phyloP scores from a whole-genome alignment of 2,888 invertebrate genomes.

The Papilio demoleus region DNA sequence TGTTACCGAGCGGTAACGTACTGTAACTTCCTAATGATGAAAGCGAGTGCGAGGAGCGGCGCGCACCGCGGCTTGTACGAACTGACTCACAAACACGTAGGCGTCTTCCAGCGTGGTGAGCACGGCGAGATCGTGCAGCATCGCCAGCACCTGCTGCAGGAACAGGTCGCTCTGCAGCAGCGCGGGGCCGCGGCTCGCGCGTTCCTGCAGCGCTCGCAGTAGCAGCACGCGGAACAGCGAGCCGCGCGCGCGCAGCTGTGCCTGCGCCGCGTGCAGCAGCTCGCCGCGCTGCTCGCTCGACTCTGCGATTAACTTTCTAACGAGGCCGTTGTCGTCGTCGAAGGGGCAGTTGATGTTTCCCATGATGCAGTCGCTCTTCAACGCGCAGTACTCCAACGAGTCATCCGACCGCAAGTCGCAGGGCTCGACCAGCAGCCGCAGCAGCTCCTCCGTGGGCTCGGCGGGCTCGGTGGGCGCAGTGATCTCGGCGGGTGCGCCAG shows the following conservation, averaged over 20 bases:
- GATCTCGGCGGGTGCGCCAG: neutral
- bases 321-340: slow-evolving; percentile 52
- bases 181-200: slow-evolving; percentile 42
- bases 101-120: slow-evolving; percentile 57
- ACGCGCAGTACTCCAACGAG: slow-evolving; percentile 49
- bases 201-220: slow-evolving; percentile 49
- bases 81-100: slow-evolving; percentile 67
- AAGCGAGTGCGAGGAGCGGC: no score
- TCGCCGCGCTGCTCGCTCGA: slow-evolving; percentile 42
- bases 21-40: no score
- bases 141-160: slow-evolving; percentile 47
- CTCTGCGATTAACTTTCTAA: slow-evolving; percentile 45
- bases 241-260: slow-evolving; percentile 49
- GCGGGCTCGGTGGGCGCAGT: slow-evolving; percentile 42
- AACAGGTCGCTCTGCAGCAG: slow-evolving; percentile 49
- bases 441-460: no score
- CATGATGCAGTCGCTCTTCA: slow-evolving; percentile 55
- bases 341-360: slow-evolving; percentile 59
- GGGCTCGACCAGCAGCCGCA: slow-evolving; percentile 43
- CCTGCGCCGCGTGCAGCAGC: slow-evolving; percentile 50
- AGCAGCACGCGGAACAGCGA: slow-evolving; percentile 56
- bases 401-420: slow-evolving; percentile 17
- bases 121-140: slow-evolving; percentile 56
- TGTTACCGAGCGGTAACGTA: no score
- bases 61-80: no score